A percentile compares a stretch with the other conserved stretches of the same genome.
Conservation (phyloP, 2,797 vertebrate species). For the Anniella stebbinsi region DNA sequence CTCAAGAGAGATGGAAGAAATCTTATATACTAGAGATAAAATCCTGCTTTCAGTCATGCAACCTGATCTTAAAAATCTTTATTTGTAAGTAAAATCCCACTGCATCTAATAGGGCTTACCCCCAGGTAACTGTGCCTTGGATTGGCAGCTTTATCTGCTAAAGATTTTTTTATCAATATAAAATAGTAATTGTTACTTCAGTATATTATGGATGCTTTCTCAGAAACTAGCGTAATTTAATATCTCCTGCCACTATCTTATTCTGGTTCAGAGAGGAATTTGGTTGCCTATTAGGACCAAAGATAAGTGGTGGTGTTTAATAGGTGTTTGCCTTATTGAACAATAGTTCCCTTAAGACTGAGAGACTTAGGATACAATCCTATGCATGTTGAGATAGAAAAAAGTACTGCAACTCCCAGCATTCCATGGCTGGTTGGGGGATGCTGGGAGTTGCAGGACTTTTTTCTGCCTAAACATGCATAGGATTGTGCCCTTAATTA, state of each 20-base stretch:
- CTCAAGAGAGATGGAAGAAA: conserved; percentile 1
- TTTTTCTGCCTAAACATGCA: too few relatives aligned
- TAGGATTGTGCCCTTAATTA: neutral
- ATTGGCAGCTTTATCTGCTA: neutral
- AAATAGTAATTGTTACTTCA: neutral
- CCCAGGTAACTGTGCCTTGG: neutral
- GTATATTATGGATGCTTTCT: neutral
- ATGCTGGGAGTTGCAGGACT: too few relatives aligned
- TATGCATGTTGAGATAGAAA: too few relatives aligned
- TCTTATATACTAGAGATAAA: neutral
- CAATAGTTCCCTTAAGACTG: neutral
- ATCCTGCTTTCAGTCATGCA: neutral
- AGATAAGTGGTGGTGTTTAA: neutral
- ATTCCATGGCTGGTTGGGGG: too few relatives aligned
- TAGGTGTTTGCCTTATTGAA: neutral
- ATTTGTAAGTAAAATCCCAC: neutral
- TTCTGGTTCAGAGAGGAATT: neutral
- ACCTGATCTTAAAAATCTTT: neutral
- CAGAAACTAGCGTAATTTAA: neutral
- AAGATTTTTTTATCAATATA: neutral
- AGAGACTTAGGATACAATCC: too few relatives aligned
- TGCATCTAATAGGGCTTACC: neutral
- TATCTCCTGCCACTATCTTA: neutral
- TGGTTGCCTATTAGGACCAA: neutral
- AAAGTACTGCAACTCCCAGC: too few relatives aligned